These are phyloP conservation scores for Diabrotica virgifera DNA, from an alignment of 1,140 invertebrate genomes.

Conservation along the genomic window DNA sequence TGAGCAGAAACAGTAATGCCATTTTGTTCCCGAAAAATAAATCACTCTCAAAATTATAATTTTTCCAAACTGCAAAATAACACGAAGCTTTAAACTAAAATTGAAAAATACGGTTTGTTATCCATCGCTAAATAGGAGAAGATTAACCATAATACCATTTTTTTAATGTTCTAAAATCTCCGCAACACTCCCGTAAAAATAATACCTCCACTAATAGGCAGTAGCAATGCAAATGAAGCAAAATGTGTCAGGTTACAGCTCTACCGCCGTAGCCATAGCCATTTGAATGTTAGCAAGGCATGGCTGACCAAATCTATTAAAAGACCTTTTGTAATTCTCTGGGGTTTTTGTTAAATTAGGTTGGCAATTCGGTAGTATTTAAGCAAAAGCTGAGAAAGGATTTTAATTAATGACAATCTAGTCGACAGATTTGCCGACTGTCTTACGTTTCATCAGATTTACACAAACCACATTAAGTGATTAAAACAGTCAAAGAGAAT, in stretches of 20 bases:
- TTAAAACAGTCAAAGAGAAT: too few species aligned
- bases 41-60: too few species aligned
- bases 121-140: too few species aligned
- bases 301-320: conserved; percentile 11
- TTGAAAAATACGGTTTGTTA: too few species aligned
- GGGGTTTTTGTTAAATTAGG: conserved; percentile 11
- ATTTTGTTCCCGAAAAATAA: too few species aligned
- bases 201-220: background rate
- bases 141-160: too few species aligned
- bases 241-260: conserved; percentile 12
- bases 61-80: too few species aligned
- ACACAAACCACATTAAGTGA: too few species aligned
- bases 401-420: background rate
- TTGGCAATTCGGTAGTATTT: conserved; percentile 6
- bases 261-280: background rate
- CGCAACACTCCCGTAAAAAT: too few species aligned
- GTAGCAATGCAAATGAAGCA: background rate
- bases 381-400: background rate
- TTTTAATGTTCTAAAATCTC: too few species aligned
- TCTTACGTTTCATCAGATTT: background rate
- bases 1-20: too few species aligned
- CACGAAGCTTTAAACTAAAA: too few species aligned
- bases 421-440: background rate
- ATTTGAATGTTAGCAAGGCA: background rate
- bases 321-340: conserved; percentile 10